These are phyloP conservation scores for Neolamprologus tretocephalus DNA, from an alignment of 2,113 vertebrate species.

Conservation along the genomic window DNA sequence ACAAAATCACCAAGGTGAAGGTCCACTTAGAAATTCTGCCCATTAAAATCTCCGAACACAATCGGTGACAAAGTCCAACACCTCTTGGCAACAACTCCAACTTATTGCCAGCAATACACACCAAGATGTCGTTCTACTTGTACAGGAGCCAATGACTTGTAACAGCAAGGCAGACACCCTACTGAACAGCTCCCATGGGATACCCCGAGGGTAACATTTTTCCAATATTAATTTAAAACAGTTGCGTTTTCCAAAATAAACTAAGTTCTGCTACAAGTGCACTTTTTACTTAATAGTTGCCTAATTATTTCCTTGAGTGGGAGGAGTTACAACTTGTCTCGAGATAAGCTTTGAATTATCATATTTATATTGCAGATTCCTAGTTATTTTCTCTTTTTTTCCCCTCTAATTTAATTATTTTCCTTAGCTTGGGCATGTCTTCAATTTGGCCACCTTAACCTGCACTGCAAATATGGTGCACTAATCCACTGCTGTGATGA, in stretches of 20 bases:
- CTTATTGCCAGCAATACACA: neutral
- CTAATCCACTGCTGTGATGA: neutral
- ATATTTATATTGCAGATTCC: neutral
- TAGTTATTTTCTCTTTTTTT: neutral
- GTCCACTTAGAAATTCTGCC: neutral
- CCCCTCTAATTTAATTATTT: neutral
- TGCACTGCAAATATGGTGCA: neutral
- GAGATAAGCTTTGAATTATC: neutral
- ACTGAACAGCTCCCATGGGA: neutral
- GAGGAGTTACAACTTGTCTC: neutral
- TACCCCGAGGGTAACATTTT: neutral
- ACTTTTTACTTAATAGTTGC: neutral
- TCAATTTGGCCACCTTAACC: neutral
- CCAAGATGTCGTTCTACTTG: fast-evolving
- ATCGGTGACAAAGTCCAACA: neutral
- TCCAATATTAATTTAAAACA: neutral
- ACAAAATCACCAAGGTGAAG: neutral
- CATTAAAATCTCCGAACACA: neutral
- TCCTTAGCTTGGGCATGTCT: neutral
- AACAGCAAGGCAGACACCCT: neutral
- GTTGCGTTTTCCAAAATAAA: neutral
- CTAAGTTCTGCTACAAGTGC: neutral
- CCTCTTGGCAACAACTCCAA: neutral
- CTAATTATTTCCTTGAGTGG: neutral
- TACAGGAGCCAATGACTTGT: fast-evolving